Base-by-base conservation (phyloP, 2,797 vertebrate species). In the Phataginus tricuspis region DNA sequence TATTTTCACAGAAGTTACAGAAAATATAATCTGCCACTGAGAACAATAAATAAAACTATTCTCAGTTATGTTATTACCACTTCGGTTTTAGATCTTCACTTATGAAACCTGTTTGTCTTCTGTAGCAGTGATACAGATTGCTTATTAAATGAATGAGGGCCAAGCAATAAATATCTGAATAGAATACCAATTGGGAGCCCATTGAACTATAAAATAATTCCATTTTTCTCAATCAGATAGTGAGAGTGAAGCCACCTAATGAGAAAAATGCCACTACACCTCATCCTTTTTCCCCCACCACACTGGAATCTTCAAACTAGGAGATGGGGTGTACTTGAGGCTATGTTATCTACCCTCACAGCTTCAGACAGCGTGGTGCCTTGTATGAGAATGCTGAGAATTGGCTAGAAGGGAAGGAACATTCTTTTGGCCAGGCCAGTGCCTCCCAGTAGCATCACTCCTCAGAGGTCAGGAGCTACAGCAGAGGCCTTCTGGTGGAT, bases 101-200 rank as follows among this genome's bases (percentile, higher is more conserved):
- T 92, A 68, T 25, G 93, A 82, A 86, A 63, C 55, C 5, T 92
- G 21, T 45, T n/a, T 72, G 27, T 79, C 51, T 83, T 83, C 49
- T 77, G 15, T 77, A 37, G 8, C 34, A 53, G 34, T 11, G 27
- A 79, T 42, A 77, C 15, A 96, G 55, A 51, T n/a, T 88, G 39
- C 34, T 92, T 90, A 92, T 94, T 94, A 94, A 95, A 94, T 85
- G 92, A 95, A 90, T 37, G 93, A 72, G 49, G 51, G 23, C 25
- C 37, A 72, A 69, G 39, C 49, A 90, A 97, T 90, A 82, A 75
- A 83, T 53, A 69, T 66, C 27, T n/a, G 16, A 86, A 29, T 61
- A 77, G 34, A 92, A 49, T 83, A 86, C 94, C 23, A 91, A 83
- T 69, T 51, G 37, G 5, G 39, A 96, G 4, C 23, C 66, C 18